phyloP scores from a whole-genome alignment of 2,113 vertebrate species.

The Protobothrops mucrosquamatus region DNA sequence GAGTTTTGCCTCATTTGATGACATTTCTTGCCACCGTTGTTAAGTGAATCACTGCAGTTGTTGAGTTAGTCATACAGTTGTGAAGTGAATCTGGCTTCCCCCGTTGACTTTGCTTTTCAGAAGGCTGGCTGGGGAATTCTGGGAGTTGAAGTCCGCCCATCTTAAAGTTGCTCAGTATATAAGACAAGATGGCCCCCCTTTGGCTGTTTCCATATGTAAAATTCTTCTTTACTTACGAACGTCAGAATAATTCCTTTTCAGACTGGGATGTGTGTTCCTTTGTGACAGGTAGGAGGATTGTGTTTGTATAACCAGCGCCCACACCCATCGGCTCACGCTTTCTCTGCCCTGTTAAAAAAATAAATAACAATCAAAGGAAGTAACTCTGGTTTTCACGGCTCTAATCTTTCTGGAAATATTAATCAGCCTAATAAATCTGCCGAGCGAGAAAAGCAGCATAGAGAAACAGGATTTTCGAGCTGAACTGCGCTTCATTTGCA shows the following conservation, averaged over 20 bases:
- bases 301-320: background rate
- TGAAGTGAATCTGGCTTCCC: background rate
- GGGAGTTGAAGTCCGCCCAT: background rate
- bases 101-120: background rate
- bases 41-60: background rate
- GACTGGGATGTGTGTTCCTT: background rate
- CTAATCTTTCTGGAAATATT: background rate
- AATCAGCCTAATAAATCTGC: constrained; percentile 21
- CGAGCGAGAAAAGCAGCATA: constrained; percentile 36
- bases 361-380: background rate
- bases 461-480: constrained; percentile 48
- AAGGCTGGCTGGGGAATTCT: background rate
- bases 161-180: no score
- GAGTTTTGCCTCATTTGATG: background rate
- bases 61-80: background rate
- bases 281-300: background rate
- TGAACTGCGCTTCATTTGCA: background rate
- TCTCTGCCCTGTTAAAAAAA: background rate
- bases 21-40: background rate
- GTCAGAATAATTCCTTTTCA: background rate
- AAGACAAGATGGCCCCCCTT: background rate
- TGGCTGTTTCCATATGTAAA: background rate
- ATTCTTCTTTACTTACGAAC: background rate
- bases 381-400: background rate
- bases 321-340: background rate